A percentile compares a stretch with the other conserved stretches of the same genome.
These are phyloP conservation scores for Electrona antarctica DNA, from an alignment of 2,113 vertebrate species.

Conservation along the genomic window DNA sequence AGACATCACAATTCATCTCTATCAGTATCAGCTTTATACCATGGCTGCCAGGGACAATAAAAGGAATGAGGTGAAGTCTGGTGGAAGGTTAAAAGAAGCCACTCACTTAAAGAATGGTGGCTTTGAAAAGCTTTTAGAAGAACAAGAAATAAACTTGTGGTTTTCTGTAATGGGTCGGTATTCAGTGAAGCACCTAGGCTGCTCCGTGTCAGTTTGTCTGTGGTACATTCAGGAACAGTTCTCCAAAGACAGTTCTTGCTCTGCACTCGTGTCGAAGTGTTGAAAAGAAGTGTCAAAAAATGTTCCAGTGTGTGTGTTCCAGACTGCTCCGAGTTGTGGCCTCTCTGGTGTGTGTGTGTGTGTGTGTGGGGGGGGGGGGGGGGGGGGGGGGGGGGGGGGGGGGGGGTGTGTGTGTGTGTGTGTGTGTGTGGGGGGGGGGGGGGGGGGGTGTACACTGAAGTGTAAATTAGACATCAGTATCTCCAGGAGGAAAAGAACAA, in stretches of 20 bases:
- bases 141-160: conserved; percentile 11
- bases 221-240: conserved; percentile 1
- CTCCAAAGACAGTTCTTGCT: conserved; percentile 4
- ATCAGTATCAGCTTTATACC: neutral
- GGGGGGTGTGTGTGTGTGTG: too few species aligned
- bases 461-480: neutral
- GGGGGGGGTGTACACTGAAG: too few species aligned
- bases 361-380: too few species aligned
- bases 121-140: conserved; percentile 10
- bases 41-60: neutral
- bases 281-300: too few species aligned
- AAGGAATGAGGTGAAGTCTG: neutral
- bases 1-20: neutral
- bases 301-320: too few species aligned
- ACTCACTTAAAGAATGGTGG: neutral
- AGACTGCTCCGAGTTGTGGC: too few species aligned
- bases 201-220: conserved; percentile 17
- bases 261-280: neutral
- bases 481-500: neutral
- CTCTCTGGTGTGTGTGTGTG: too few species aligned
- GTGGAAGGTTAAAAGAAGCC: neutral
- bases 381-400: too few species aligned
- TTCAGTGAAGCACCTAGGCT: conserved; percentile 7
- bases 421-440: too few species aligned
- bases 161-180: neutral